Evolutionary conservation across 2,113 vertebrate species (phyloP), one percentile per base, ranked within the genome.

Genomic region (Brachionichthys hirsutus): DNA sequence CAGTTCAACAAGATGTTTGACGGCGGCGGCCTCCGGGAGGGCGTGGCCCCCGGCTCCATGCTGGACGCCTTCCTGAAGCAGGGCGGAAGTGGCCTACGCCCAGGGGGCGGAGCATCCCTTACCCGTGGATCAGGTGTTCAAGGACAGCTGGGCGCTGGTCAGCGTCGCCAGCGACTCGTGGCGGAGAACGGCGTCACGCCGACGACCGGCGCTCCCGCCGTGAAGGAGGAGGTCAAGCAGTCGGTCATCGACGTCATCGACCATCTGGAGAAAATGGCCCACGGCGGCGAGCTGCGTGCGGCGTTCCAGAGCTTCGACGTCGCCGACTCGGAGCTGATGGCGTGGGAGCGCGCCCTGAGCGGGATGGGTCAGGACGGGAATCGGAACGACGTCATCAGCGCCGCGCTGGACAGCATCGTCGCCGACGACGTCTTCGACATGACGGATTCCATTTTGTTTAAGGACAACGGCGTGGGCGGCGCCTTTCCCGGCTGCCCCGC

Each of bases 41-140:
- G 46, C 0, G 41, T 82, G 43, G 14, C 66, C 7, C 89, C 90
- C 1, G 46, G 19, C 40, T 93, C 90, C 1, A 18, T 94, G 44
- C 71, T 93, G 16, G 93, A 88, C 63, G 87, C 82, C 67, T 83
- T 91, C 85, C 75, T 91, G 64, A 87, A 62, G 10, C 93, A 94
- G 69, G 91, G 92, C 12, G 67, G 67, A 88, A 1, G 50, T 64
- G 1, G 6, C 73, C 14, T 93, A 91, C 54, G 42, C 14, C 20
- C 74, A 77, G 12, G 49, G 30, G 0, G 1, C 43, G 15, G 87
- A 83, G 9, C 1, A 45, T 0, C 85, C 89, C 19, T 54, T 88
- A 3, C 79, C 86, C 18, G 12, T 92, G 62, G 85, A 91, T 16
- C 78, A 85, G 73, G 72, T 88, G 12, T 92, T 91, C 70, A 34